Evolutionary conservation across 2,797 vertebrate genomes (phyloP).

Genomic region (Lindbergichthys nudifrons): DNA sequence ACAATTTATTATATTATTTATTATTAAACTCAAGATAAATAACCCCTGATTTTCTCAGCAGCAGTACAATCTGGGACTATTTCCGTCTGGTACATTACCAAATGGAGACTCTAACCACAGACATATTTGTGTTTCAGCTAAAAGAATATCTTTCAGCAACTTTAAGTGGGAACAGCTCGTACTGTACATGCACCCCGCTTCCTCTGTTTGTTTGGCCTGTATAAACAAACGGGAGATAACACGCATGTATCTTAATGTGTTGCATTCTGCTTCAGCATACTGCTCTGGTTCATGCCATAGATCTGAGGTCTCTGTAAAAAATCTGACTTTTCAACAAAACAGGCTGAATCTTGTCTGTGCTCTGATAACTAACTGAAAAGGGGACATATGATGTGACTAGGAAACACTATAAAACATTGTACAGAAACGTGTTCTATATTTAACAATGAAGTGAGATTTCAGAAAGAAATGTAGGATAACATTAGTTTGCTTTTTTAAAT

Average conservation of each 20-base stretch:
- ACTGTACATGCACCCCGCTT: not conserved
- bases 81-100: not conserved
- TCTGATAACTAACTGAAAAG: too few species aligned
- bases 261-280: not conserved
- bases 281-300: not conserved
- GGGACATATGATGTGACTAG: too few species aligned
- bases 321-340: not conserved
- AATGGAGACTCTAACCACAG: not conserved
- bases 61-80: not conserved
- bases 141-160: not conserved
- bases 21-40: too few species aligned
- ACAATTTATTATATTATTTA: too few species aligned
- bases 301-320: not conserved
- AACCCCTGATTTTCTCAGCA: not conserved
- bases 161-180: not conserved
- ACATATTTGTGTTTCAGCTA: not conserved
- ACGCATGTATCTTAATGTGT: not conserved
- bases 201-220: constrained; percentile 30
- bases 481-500: too few species aligned
- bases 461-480: too few species aligned
- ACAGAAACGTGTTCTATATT: too few species aligned
- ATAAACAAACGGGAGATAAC: not conserved
- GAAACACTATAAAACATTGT: too few species aligned
- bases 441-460: too few species aligned
- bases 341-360: too few species aligned